Evolutionary conservation across 2,888 invertebrate genomes (phyloP).

Genomic region (Bruchidius siliquastri): DNA sequence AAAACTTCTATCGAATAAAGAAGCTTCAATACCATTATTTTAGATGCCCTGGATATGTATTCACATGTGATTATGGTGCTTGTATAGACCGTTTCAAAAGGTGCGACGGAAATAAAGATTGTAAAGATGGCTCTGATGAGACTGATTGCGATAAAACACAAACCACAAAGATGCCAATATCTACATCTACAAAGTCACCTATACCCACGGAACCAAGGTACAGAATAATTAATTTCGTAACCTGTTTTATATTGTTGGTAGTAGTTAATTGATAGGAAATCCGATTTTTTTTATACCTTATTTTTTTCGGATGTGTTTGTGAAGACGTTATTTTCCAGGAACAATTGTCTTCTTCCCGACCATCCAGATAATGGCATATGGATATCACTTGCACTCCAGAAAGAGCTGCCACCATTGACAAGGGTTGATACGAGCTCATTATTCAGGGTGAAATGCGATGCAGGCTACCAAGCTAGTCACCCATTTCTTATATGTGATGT

Average conservation of each 20-base stretch:
- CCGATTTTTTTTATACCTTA: background rate
- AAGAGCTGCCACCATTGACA: background rate
- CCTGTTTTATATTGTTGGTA: too few species aligned
- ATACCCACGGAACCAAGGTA: background rate
- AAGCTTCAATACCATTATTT: background rate
- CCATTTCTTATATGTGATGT: background rate
- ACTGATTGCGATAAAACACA: conserved; percentile 31
- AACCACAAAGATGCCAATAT: conserved; percentile 1
- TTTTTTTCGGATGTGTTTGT: background rate
- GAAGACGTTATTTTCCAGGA: background rate
- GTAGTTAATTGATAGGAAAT: background rate
- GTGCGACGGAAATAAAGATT: conserved; percentile 51
- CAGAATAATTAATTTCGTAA: too few species aligned
- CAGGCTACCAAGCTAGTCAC: background rate
- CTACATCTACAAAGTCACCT: conserved; percentile 2
- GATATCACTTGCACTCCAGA: conserved; percentile 3
- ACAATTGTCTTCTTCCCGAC: conserved; percentile 25
- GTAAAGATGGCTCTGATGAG: conserved; percentile 53
- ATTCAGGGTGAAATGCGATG: background rate
- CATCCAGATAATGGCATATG: conserved; percentile 30
- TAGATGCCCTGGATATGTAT: conserved; percentile 47
- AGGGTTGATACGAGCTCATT: background rate
- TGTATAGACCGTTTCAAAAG: conserved; percentile 45
- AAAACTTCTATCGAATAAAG: background rate
- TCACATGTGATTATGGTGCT: conserved; percentile 52